A percentile compares a stretch with the other conserved stretches of the same genome.
Conservation (phyloP, 2,888 invertebrate species). For the Melipona beecheii region DNA sequence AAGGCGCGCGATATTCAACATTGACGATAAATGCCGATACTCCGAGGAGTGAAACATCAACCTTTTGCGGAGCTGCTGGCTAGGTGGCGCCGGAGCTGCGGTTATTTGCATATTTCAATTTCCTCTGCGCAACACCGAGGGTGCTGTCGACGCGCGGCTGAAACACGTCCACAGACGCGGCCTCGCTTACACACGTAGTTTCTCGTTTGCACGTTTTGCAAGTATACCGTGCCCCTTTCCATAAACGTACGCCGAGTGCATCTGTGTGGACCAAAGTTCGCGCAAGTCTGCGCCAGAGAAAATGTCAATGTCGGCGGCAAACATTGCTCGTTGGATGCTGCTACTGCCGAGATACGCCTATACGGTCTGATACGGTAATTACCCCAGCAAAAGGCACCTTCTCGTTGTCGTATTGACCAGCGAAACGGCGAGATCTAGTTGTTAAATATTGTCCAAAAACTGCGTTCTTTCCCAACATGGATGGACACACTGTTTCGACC, state of each 20-base stretch:
- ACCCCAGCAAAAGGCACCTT: background rate
- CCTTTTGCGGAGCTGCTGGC: conserved; percentile 58
- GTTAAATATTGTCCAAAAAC: no score
- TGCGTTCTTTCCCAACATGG: no score
- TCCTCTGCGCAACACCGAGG: conserved; percentile 75
- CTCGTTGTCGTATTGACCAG: background rate
- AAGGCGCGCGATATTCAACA: conserved; percentile 55
- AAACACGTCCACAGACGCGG: conserved; percentile 44
- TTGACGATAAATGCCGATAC: conserved; percentile 69
- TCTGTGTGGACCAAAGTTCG: conserved; percentile 29
- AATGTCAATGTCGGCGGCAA: conserved; percentile 66
- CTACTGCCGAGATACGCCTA: background rate
- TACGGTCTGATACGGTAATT: conserved; percentile 26
- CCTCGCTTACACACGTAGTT: conserved; percentile 24
- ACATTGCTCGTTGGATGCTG: conserved; percentile 50
- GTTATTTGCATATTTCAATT: conserved; percentile 81
- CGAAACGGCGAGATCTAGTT: background rate
- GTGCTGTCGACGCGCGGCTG: conserved; percentile 65
- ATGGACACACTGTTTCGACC: no score
- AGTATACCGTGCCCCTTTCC: conserved; percentile 7
- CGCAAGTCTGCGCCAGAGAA: conserved; percentile 53
- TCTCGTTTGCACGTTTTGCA: conserved; percentile 38
- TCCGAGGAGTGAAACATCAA: conserved; percentile 64
- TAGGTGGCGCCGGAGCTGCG: conserved; percentile 72
- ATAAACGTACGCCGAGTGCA: conserved; percentile 32